Conservation (phyloP, 2,888 invertebrate species). For the Pharmacophagus antenor region DNA sequence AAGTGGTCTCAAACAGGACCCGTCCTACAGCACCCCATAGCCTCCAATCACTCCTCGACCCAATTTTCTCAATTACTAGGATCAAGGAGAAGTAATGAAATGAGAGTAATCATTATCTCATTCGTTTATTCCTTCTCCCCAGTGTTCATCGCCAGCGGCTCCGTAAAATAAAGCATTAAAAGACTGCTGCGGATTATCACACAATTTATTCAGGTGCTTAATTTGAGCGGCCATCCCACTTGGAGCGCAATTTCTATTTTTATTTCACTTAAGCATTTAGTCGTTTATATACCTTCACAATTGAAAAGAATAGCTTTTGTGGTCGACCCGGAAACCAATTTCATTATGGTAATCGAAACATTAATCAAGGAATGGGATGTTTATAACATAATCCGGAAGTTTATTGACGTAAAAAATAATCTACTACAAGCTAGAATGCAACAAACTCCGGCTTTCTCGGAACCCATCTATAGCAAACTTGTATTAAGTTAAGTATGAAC, state of each 20-base stretch:
- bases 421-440: slow-evolving; percentile 38
- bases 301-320: slow-evolving; percentile 4
- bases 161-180: slow-evolving; percentile 70
- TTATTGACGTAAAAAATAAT: slow-evolving; percentile 38
- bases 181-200: slow-evolving; percentile 77
- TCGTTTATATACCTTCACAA: slow-evolving; percentile 1
- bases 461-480: slow-evolving; percentile 51
- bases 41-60: slow-evolving; percentile 70
- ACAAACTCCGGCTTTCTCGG: slow-evolving; percentile 38
- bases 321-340: neutral
- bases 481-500: slow-evolving; percentile 61
- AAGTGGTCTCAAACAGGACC: slow-evolving; percentile 68
- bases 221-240: slow-evolving; percentile 76
- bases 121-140: slow-evolving; percentile 66
- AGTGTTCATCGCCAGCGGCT: slow-evolving; percentile 59
- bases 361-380: slow-evolving; percentile 20
- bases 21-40: slow-evolving; percentile 63
- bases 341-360: slow-evolving; percentile 11
- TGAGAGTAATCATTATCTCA: slow-evolving; percentile 78
- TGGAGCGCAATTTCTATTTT: slow-evolving; percentile 70
- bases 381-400: slow-evolving; percentile 31
- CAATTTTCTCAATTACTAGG: slow-evolving; percentile 78
- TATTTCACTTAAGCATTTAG: slow-evolving; percentile 73
- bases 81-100: slow-evolving; percentile 79
- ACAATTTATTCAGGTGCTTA: slow-evolving; percentile 81